Evolutionary conservation across 2,113 vertebrate species (phyloP).

Genomic region (Phyllostomus hastatus): DNA sequence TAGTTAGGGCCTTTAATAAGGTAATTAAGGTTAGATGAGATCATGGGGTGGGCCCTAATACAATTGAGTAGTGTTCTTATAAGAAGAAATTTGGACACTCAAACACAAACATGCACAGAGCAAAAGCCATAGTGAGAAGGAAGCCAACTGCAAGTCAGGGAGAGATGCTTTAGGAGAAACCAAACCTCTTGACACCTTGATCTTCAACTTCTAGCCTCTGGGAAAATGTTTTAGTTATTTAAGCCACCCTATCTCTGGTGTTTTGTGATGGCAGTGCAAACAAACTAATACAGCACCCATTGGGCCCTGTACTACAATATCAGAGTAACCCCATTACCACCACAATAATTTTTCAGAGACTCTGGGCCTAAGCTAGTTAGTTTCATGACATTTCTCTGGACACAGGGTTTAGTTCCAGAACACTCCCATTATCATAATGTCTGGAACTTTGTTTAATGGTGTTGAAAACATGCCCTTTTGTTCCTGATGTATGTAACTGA

Average conservation of each 20-base stretch:
- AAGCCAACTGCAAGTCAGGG: neutral
- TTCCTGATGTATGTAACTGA: neutral
- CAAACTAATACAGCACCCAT: accelerated
- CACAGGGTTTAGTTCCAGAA: neutral
- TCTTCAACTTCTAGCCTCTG: neutral
- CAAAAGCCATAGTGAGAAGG: neutral
- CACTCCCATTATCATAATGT: neutral
- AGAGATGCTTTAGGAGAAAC: neutral
- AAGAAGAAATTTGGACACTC: neutral
- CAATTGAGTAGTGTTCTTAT: neutral
- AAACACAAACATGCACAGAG: neutral
- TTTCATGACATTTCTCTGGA: neutral
- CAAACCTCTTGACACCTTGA: neutral
- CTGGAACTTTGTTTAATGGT: neutral
- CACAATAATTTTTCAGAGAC: neutral
- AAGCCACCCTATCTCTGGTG: neutral
- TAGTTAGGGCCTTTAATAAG: neutral
- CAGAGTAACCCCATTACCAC: neutral
- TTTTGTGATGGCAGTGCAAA: neutral
- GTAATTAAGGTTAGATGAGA: neutral
- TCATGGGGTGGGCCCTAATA: neutral
- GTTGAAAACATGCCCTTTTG: neutral
- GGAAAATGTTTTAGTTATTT: neutral
- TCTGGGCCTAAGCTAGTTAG: neutral
- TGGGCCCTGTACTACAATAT: neutral